phyloP scores from a whole-genome alignment of 1,140 invertebrate species.

The Euschistus heros region DNA sequence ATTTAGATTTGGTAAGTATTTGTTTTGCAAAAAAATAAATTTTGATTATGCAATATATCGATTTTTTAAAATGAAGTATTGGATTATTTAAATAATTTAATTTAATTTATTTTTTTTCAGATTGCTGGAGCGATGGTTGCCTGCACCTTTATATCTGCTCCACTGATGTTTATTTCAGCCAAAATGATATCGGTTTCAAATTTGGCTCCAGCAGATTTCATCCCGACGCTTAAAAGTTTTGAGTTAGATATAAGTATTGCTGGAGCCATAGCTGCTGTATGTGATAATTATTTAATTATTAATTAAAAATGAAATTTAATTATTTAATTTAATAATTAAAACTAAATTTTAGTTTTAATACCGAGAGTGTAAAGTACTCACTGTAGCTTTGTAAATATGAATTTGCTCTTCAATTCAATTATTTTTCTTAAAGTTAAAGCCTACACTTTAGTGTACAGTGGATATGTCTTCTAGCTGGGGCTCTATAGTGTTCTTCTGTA shows the following conservation, averaged over 20 bases:
- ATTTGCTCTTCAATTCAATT: too few relatives aligned
- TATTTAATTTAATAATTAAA: neutral
- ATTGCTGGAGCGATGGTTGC: slow-evolving; percentile 86
- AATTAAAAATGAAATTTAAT: neutral
- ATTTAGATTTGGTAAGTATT: slow-evolving; percentile 66
- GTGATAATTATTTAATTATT: slow-evolving; percentile 28
- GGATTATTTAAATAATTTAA: neutral
- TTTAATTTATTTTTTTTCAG: slow-evolving; percentile 35
- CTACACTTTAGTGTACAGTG: too few relatives aligned
- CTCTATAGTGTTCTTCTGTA: too few relatives aligned
- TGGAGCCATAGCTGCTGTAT: slow-evolving; percentile 55
- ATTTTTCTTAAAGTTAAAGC: too few relatives aligned
- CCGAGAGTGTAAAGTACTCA: too few relatives aligned
- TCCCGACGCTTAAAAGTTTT: slow-evolving; percentile 63
- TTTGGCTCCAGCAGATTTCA: slow-evolving; percentile 53
- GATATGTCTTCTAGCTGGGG: too few relatives aligned
- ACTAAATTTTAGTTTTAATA: too few relatives aligned
- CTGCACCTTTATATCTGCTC: slow-evolving; percentile 86
- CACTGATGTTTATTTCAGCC: slow-evolving; percentile 88
- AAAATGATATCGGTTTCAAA: slow-evolving; percentile 74
- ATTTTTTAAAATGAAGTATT: neutral
- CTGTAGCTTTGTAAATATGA: neutral
- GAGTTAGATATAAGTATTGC: slow-evolving; percentile 73
- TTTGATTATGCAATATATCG: neutral
- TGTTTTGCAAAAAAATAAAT: neutral